Percentiles rank a stretch among this genome's conserved stretches.
Conservation (phyloP, 2,113 vertebrate genomes). For the Mormyrus iriodes region DNA sequence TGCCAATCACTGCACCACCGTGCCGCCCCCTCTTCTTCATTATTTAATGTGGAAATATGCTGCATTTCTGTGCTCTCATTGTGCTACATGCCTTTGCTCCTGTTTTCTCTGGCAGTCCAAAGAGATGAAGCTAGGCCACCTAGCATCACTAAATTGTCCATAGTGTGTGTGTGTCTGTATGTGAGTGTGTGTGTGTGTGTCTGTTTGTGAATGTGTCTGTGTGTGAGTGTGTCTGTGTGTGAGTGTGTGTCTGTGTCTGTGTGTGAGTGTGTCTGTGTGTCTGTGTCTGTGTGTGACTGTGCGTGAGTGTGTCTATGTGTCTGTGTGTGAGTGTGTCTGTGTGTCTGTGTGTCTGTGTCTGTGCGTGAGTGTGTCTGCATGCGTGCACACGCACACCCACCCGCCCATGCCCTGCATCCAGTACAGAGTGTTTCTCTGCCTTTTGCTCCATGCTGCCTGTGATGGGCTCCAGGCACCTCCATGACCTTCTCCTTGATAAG, state of each 20-base stretch:
- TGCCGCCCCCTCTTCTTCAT: too few species aligned
- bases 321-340: too few species aligned
- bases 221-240: neutral
- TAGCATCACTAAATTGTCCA: neutral
- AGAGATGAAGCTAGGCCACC: neutral
- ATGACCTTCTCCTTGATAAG: neutral
- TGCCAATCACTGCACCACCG: too few species aligned
- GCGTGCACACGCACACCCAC: neutral
- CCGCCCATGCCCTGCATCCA: neutral
- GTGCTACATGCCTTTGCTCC: neutral
- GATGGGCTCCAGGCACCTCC: neutral
- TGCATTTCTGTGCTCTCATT: neutral
- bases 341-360: neutral
- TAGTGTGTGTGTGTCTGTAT: neutral
- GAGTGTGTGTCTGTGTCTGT: neutral
- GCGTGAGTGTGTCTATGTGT: neutral
- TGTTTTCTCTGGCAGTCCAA: neutral
- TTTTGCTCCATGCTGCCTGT: neutral
- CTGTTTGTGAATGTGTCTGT: neutral
- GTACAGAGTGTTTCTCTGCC: neutral
- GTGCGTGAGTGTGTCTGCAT: neutral
- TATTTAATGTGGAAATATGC: neutral
- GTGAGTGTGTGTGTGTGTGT: too few species aligned
- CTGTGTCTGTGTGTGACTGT: neutral
- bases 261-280: neutral